These are phyloP conservation scores for Amia ocellicauda DNA, from an alignment of 2,113 vertebrate genomes.

Conservation along the genomic window DNA sequence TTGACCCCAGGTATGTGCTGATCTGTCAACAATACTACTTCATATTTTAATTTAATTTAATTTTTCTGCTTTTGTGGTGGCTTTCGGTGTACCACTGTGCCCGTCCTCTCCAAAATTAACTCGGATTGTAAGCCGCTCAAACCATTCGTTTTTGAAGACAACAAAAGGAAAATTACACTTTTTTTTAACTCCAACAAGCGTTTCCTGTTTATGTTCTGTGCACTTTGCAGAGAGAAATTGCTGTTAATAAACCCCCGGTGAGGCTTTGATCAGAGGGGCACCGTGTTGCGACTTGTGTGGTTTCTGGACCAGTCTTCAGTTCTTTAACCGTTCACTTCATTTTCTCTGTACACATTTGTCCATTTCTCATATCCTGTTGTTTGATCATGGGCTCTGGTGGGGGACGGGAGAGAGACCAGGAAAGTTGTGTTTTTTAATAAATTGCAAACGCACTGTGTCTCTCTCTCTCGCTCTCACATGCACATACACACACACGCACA, in stretches of 20 bases:
- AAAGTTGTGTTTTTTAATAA: background rate
- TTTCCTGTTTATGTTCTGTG: conserved; percentile 43
- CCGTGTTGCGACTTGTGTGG: conserved; percentile 24
- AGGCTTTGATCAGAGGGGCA: conserved; percentile 36
- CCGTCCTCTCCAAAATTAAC: too few relatives aligned
- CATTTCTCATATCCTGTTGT: conserved; percentile 35
- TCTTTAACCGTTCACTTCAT: conserved; percentile 22
- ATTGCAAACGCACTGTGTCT: conserved; percentile 1
- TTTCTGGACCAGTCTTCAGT: conserved; percentile 1
- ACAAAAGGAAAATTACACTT: conserved; percentile 34
- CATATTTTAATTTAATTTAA: too few relatives aligned
- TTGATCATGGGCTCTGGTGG: conserved; percentile 15
- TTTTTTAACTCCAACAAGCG: conserved; percentile 32
- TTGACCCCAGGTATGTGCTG: too few relatives aligned
- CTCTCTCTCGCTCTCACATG: too few relatives aligned
- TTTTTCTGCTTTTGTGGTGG: too few relatives aligned
- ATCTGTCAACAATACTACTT: too few relatives aligned
- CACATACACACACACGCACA: too few relatives aligned
- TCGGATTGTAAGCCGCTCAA: too few relatives aligned
- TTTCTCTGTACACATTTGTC: conserved; percentile 31
- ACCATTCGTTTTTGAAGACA: conserved; percentile 14
- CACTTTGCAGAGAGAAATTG: conserved; percentile 25
- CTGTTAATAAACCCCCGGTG: too few relatives aligned
- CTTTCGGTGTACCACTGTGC: too few relatives aligned
- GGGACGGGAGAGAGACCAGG: background rate